Conservation (phyloP, 2,113 vertebrate genomes). For the Cyanocitta stelleri region DNA sequence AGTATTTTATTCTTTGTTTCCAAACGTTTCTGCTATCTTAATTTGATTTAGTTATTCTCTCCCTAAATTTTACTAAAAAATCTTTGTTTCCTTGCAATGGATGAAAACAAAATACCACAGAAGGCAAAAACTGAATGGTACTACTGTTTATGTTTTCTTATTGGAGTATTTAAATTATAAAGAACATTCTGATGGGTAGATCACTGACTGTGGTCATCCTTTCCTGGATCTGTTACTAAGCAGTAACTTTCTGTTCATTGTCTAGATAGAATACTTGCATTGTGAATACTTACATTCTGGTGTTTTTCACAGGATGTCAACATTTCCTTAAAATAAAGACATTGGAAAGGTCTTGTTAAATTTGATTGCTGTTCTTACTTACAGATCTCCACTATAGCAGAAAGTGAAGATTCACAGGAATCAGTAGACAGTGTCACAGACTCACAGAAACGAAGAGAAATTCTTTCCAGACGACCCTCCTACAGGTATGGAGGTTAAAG, state of each 20-base stretch:
- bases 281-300: not conserved
- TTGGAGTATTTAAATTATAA: not conserved
- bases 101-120: not conserved
- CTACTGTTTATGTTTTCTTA: not conserved
- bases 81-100: not conserved
- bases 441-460: slow-evolving; percentile 96
- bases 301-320: not conserved
- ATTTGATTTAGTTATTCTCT: not conserved
- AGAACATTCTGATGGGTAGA: not conserved
- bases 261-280: not conserved
- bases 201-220: not conserved
- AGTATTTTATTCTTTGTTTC: not conserved
- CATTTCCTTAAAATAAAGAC: not conserved
- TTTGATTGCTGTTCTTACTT: slow-evolving; percentile 59
- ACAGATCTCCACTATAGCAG: slow-evolving; percentile 95
- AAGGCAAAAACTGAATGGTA: not conserved
- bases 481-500: slow-evolving; percentile 82
- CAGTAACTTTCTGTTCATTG: not conserved
- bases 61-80: not conserved
- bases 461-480: slow-evolving; percentile 93
- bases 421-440: slow-evolving; percentile 98
- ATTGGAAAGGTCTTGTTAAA: not conserved
- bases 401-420: slow-evolving; percentile 98
- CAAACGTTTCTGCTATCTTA: not conserved
- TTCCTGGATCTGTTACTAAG: not conserved